Conservation (phyloP, 2,888 invertebrate species). For the Metopia argyrocephala region DNA sequence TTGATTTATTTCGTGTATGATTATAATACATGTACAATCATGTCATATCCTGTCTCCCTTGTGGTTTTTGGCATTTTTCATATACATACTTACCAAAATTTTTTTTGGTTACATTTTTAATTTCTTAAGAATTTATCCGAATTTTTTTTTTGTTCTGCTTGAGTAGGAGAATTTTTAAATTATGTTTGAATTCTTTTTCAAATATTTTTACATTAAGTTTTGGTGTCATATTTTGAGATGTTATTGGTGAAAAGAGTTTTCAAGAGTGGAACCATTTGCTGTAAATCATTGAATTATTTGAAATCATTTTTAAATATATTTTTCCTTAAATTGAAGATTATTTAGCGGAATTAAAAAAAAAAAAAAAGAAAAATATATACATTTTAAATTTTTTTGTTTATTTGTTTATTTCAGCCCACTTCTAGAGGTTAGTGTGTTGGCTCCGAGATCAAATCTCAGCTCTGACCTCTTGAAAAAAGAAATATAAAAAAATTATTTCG, state of each 20-base stretch:
- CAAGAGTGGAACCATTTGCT: background rate
- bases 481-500: too few relatives aligned
- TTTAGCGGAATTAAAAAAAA: too few relatives aligned
- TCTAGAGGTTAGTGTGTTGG: too few relatives aligned
- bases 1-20: constrained; percentile 46
- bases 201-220: constrained; percentile 1
- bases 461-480: too few relatives aligned
- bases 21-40: constrained; percentile 27
- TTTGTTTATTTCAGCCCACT: too few relatives aligned
- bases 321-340: too few relatives aligned
- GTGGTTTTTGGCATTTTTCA: constrained; percentile 22
- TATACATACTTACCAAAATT: constrained; percentile 44
- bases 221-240: constrained; percentile 14
- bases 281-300: too few relatives aligned
- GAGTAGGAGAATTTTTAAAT: constrained; percentile 36
- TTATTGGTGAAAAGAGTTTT: background rate
- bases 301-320: too few relatives aligned
- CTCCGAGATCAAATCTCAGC: too few relatives aligned
- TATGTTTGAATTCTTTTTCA: constrained; percentile 20
- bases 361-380: too few relatives aligned
- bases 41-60: constrained; percentile 38
- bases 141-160: constrained; percentile 23
- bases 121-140: background rate
- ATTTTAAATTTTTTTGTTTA: too few relatives aligned
- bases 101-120: constrained; percentile 32